These are phyloP conservation scores for Pseudobourletiella spinata DNA, from an alignment of 1,140 invertebrate genomes.

Conservation along the genomic window DNA sequence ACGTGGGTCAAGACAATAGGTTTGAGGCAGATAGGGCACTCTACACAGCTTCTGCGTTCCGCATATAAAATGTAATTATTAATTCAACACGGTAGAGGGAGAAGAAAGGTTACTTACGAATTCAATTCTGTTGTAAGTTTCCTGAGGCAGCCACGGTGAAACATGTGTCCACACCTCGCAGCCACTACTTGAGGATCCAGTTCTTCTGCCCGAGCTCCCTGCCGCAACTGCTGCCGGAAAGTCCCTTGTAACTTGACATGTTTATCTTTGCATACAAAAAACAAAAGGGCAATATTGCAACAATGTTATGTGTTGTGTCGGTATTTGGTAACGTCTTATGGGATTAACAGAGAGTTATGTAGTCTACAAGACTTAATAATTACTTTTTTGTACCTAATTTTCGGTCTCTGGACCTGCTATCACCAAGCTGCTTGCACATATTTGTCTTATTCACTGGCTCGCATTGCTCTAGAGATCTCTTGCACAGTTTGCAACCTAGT, in stretches of 20 bases:
- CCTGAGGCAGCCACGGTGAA: background rate
- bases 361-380: background rate
- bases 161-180: constrained; percentile 2
- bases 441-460: background rate
- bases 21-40: background rate
- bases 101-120: no score
- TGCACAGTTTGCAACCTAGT: constrained; percentile 4
- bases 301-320: background rate
- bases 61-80: no score
- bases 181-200: background rate
- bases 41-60: background rate
- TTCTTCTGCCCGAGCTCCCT: constrained; percentile 4
- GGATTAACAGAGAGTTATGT: background rate
- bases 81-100: no score
- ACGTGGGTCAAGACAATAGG: background rate
- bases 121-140: constrained; percentile 7
- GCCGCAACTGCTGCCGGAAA: background rate
- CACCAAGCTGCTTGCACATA: background rate
- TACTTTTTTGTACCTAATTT: background rate
- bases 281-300: background rate
- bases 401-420: background rate
- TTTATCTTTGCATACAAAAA: background rate
- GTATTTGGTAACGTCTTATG: no score
- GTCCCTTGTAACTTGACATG: background rate
- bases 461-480: background rate